Evolutionary conservation across 2,113 vertebrate genomes (phyloP).

Genomic region (Oreocharis arfaki): DNA sequence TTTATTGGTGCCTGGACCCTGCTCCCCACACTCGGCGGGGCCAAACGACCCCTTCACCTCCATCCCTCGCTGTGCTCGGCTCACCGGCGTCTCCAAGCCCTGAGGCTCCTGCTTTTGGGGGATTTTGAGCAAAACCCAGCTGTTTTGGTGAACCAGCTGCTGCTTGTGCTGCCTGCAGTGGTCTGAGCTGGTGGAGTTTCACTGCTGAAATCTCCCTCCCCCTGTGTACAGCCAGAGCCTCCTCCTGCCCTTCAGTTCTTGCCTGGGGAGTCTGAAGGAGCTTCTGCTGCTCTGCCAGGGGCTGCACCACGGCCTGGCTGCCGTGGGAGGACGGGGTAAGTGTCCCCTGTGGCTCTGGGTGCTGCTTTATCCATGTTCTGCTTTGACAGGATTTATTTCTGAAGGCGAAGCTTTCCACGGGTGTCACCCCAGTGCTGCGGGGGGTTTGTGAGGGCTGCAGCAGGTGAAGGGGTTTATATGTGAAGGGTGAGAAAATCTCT

Average conservation of each 20-base stretch:
- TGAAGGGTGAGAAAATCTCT: not conserved
- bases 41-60: not conserved
- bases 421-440: rapidly evolving
- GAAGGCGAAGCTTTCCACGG: not conserved
- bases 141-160: not conserved
- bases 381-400: not conserved
- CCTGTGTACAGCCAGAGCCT: rapidly evolving
- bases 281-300: not conserved
- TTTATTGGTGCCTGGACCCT: not conserved
- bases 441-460: not conserved
- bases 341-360: not conserved
- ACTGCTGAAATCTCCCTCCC: not conserved
- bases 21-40: rapidly evolving
- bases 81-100: rapidly evolving
- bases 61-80: rapidly evolving
- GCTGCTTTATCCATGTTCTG: rapidly evolving
- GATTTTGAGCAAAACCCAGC: not conserved
- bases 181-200: not conserved
- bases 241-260: not conserved
- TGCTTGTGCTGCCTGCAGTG: not conserved
- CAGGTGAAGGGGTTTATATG: rapidly evolving
- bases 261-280: not conserved
- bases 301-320: not conserved
- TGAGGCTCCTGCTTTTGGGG: not conserved
- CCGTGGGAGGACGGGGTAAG: not conserved